Percentiles rank a stretch among this genome's conserved stretches.
These are phyloP conservation scores for Siderastrea radians DNA, from an alignment of 92 coral and sea anemone species.

Conservation along the genomic window DNA sequence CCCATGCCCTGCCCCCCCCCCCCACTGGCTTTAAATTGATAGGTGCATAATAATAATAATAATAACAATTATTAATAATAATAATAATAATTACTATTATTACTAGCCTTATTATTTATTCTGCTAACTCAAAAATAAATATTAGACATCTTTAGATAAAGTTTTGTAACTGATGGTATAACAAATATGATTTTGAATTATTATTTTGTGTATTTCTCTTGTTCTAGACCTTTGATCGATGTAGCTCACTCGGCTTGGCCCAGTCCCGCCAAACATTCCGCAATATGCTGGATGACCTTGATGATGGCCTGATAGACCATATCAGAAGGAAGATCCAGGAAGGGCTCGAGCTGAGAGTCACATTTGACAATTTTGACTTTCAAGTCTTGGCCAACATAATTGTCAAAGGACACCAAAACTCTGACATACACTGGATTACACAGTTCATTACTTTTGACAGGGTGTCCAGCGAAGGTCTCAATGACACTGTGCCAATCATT, in stretches of 20 bases:
- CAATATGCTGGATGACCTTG: conserved; percentile 49
- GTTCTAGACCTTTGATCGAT: conserved; percentile 54
- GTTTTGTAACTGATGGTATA: background rate
- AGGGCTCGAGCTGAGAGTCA: conserved; percentile 32
- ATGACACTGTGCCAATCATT: conserved; percentile 54
- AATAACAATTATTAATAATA: no score
- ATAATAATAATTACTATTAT: no score
- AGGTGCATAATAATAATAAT: no score
- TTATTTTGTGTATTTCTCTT: background rate
- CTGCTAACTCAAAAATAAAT: no score
- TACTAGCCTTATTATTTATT: no score
- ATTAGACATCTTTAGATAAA: background rate
- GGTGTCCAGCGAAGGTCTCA: conserved; percentile 37
- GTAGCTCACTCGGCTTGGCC: conserved; percentile 39
- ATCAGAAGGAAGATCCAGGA: conserved; percentile 24
- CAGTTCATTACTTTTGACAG: conserved; percentile 70
- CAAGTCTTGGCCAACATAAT: conserved; percentile 50
- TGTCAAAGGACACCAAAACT: conserved; percentile 46
- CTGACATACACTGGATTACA: conserved; percentile 71
- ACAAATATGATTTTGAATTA: background rate
- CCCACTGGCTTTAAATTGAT: no score
- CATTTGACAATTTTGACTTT: conserved; percentile 68
- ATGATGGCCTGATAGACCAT: conserved; percentile 6
- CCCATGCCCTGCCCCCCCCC: no score
- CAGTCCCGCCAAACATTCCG: conserved; percentile 35